phyloP scores from a whole-genome alignment of 2,888 invertebrate species.

The Ceramica pisi region DNA sequence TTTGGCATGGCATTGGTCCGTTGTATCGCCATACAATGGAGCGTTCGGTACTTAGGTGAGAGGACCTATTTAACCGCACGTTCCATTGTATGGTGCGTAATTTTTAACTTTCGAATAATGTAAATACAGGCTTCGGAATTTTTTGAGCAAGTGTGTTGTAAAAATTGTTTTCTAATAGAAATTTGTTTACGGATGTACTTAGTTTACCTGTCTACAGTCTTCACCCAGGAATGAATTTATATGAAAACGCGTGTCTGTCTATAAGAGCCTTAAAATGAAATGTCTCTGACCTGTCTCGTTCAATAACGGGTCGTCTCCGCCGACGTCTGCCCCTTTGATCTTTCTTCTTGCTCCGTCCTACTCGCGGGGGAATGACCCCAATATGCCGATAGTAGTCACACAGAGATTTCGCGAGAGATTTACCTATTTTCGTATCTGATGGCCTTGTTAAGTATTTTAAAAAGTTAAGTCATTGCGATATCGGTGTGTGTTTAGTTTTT shows the following conservation, averaged over 20 bases:
- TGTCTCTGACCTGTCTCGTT: slow-evolving; percentile 78
- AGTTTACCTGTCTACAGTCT: too few relatives aligned
- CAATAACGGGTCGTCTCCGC: slow-evolving; percentile 77
- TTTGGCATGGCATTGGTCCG: too few relatives aligned
- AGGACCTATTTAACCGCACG: too few relatives aligned
- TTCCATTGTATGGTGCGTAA: too few relatives aligned
- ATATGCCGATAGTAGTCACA: slow-evolving; percentile 91
- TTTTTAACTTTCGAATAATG: too few relatives aligned
- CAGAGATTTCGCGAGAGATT: slow-evolving; percentile 89
- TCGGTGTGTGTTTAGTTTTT: too few relatives aligned
- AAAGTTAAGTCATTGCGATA: too few relatives aligned
- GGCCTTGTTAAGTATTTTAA: slow-evolving; percentile 30
- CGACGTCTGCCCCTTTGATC: slow-evolving; percentile 80
- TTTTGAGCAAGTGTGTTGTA: too few relatives aligned
- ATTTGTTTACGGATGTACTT: not conserved
- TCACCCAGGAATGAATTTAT: not conserved
- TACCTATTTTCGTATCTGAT: slow-evolving; percentile 83
- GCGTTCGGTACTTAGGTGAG: too few relatives aligned
- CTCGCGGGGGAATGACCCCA: slow-evolving; percentile 88
- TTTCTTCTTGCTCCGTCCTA: slow-evolving; percentile 80
- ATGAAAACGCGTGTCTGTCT: not conserved
- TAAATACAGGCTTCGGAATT: too few relatives aligned
- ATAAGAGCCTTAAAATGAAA: not conserved
- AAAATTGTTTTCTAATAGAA: not conserved
- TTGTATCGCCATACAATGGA: too few relatives aligned